Base-by-base conservation (phyloP, 2,888 invertebrate species). In the Agriotes lineatus region DNA sequence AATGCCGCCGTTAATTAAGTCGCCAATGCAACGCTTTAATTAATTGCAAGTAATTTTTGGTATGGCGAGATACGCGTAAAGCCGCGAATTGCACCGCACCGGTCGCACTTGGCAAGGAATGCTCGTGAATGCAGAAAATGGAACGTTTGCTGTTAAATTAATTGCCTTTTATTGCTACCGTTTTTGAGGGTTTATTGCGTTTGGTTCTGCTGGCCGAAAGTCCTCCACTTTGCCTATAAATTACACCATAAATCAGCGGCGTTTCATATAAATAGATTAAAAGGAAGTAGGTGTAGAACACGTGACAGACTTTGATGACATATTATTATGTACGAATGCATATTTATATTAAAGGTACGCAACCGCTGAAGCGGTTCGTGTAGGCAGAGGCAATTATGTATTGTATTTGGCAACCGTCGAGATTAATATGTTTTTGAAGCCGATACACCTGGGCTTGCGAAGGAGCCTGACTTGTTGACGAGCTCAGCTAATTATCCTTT, bases 321-420 rank as follows among this genome's bases (percentile, higher is more conserved):
- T 52, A 33, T 52, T 52, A 52, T 52, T 52, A 52, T 33, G 18
- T 52, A 20, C 12, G 33, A 9, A 52, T 52, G 52, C 52, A 52
- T 52, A 52, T 52, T 52, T 52, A 52, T 52, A 52, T 52, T 33
- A 12, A 48, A 52, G 52, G 52, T 16, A 33, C 52, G 52, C 35
- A 52, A 33, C 33, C 33, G 52, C 30, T 33, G 33, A 52, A 52
- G 52, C 52, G 52, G 30, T 33, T 52, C 37, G 58, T 58, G 59
- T 59, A 59, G 59, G 59, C 33, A 19, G 61, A 48, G 50, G 35
- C 48, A 50, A 50, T 61, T 61, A 61, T 50, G 48, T 22, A 45
- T 61, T 61, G 50, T 50, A 37, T 35, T 61, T 61, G 61, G 50
- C 61, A 61, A 61, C 45, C 44, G 42, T 25, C 42, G 42, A 42